phyloP scores from a whole-genome alignment of 2,113 vertebrate genomes.

The Stigmatopora argus region DNA sequence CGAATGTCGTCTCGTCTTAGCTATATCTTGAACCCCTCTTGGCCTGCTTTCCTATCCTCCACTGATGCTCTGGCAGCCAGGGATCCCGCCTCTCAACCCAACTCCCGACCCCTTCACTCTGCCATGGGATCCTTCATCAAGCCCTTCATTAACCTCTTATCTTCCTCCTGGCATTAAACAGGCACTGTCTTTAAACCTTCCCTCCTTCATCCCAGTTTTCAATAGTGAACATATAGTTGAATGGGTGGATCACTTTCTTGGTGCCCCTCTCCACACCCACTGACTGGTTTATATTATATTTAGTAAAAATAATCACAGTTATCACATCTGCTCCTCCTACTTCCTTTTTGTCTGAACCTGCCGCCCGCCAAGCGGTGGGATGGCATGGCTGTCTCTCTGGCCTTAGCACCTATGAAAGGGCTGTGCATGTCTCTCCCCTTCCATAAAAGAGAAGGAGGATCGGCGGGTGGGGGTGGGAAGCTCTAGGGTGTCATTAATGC shows the following conservation, averaged over 20 bases:
- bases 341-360: slow-evolving; percentile 57
- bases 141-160: slow-evolving; percentile 70
- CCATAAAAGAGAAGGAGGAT: slow-evolving; percentile 69
- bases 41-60: slow-evolving; percentile 47
- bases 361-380: slow-evolving; percentile 52
- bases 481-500: slow-evolving; percentile 73
- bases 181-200: slow-evolving; percentile 69
- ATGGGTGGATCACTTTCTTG: slow-evolving; percentile 57
- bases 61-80: slow-evolving; percentile 50
- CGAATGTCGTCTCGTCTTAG: slow-evolving; percentile 47
- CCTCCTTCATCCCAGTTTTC: slow-evolving; percentile 55
- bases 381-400: slow-evolving; percentile 55
- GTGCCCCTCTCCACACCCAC: slow-evolving; percentile 45
- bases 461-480: slow-evolving; percentile 56
- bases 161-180: slow-evolving; percentile 62
- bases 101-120: slow-evolving; percentile 45
- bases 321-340: slow-evolving; percentile 59
- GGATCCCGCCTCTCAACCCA: slow-evolving; percentile 28
- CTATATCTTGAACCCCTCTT: slow-evolving; percentile 39
- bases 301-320: slow-evolving; percentile 76
- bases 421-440: slow-evolving; percentile 59
- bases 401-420: slow-evolving; percentile 58
- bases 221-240: slow-evolving; percentile 58
- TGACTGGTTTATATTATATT: slow-evolving; percentile 73
- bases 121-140: slow-evolving; percentile 64